phyloP scores from a whole-genome alignment of 2,888 invertebrate genomes.

The Salpingus planirostris region DNA sequence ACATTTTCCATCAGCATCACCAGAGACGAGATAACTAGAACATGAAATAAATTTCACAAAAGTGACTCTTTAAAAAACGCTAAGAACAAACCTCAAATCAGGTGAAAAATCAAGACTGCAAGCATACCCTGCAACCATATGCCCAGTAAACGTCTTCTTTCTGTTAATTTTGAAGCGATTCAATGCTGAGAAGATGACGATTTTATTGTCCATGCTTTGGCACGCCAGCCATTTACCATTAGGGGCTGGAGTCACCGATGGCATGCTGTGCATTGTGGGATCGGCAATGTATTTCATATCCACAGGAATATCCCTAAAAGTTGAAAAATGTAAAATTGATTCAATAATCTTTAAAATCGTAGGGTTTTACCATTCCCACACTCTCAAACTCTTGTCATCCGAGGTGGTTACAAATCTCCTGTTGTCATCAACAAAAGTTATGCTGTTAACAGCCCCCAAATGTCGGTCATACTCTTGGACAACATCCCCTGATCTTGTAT shows the following conservation, averaged over 20 bases:
- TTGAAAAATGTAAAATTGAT: neutral
- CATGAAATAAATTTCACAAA: slow-evolving; percentile 5
- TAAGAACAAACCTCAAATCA: slow-evolving; percentile 82
- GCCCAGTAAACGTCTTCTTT: slow-evolving; percentile 95
- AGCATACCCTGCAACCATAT: slow-evolving; percentile 99
- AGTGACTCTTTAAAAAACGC: slow-evolving; percentile 2
- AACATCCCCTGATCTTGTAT: slow-evolving; percentile 67
- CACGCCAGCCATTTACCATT: slow-evolving; percentile 99
- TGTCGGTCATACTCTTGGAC: slow-evolving; percentile 98
- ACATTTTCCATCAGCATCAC: slow-evolving; percentile 97
- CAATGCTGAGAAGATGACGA: slow-evolving; percentile 93
- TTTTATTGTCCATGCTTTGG: slow-evolving; percentile 98
- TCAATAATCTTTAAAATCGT: neutral
- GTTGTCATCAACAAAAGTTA: slow-evolving; percentile 99
- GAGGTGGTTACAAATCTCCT: slow-evolving; percentile 96
- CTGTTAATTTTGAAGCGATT: slow-evolving; percentile 97
- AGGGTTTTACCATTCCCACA: slow-evolving; percentile 99
- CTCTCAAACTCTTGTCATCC: slow-evolving; percentile 95
- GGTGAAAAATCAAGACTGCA: slow-evolving; percentile 96
- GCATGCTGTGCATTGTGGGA: slow-evolving; percentile 99
- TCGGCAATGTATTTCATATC: slow-evolving; percentile 99
- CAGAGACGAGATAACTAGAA: slow-evolving; percentile 87
- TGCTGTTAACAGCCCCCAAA: slow-evolving; percentile 96
- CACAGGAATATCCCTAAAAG: slow-evolving; percentile 75
- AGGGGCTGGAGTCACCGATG: slow-evolving; percentile 88